Percentiles rank a stretch among this genome's conserved stretches.
Evolutionary conservation across 2,113 vertebrate genomes (phyloP).

Genomic region (Scopus umbretta): DNA sequence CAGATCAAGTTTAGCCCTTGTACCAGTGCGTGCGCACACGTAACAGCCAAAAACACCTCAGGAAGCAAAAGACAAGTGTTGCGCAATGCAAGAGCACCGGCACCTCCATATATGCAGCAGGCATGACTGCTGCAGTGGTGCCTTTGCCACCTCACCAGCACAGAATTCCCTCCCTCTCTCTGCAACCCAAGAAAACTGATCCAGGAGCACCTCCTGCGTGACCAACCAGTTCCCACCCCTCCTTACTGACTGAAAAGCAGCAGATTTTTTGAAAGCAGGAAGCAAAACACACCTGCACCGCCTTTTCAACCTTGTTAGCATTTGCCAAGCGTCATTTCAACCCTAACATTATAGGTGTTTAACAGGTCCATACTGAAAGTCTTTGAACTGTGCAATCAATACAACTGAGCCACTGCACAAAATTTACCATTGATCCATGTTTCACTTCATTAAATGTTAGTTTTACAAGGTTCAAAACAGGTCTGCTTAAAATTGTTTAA

Average conservation of each 20-base stretch:
- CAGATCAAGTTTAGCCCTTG: neutral
- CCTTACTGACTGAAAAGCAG: neutral
- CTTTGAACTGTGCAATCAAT: constrained; percentile 39
- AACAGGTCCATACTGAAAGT: neutral
- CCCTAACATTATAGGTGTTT: neutral
- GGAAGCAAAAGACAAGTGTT: neutral
- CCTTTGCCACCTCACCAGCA: neutral
- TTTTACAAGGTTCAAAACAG: neutral
- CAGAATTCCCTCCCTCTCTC: neutral
- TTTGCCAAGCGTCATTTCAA: neutral
- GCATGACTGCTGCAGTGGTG: neutral
- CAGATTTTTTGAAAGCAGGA: neutral
- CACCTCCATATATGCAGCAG: neutral
- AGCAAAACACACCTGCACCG: neutral
- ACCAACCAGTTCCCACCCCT: neutral
- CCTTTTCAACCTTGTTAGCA: neutral
- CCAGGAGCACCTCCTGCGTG: neutral
- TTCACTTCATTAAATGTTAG: constrained; percentile 37
- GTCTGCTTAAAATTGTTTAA: neutral
- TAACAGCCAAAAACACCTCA: neutral
- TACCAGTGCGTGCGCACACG: accelerated
- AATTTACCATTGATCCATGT: neutral
- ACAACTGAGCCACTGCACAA: neutral
- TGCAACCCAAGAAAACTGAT: neutral
- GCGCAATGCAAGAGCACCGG: neutral